Percentiles rank a stretch among this genome's conserved stretches.
These are phyloP conservation scores for Notoglanidium macrostoma DNA, from an alignment of 2,797 vertebrate species.

Conservation along the genomic window DNA sequence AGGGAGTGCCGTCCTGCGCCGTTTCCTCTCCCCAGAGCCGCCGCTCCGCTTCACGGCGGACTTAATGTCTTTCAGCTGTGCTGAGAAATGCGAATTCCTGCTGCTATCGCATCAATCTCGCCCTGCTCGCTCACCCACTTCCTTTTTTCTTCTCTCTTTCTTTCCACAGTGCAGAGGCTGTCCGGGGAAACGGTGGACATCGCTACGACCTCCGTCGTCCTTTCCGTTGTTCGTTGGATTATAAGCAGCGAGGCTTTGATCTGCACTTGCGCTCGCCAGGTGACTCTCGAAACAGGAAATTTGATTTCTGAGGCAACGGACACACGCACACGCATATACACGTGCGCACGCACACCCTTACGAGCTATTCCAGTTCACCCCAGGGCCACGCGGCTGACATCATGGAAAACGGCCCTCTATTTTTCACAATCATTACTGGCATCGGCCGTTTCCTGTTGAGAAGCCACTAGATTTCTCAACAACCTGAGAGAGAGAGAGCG, in stretches of 20 bases:
- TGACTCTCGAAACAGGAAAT: slow-evolving; percentile 52
- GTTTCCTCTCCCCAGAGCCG: slow-evolving; percentile 56
- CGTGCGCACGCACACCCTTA: background rate
- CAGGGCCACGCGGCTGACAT: slow-evolving; percentile 54
- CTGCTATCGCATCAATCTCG: slow-evolving; percentile 55
- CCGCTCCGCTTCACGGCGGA: slow-evolving; percentile 46
- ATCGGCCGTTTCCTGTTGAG: slow-evolving; percentile 53
- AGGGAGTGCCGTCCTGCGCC: slow-evolving; percentile 25
- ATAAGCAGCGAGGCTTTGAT: slow-evolving; percentile 17
- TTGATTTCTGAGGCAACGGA: slow-evolving; percentile 36
- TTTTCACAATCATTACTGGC: slow-evolving; percentile 61
- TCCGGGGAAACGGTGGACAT: background rate
- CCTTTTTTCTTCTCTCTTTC: slow-evolving; percentile 17
- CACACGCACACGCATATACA: background rate
- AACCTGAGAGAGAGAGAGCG: slow-evolving; percentile 30
- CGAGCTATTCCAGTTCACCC: slow-evolving; percentile 54
- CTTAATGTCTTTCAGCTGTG: slow-evolving; percentile 65
- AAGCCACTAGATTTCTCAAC: slow-evolving; percentile 55
- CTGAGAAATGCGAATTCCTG: slow-evolving; percentile 58
- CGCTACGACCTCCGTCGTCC: background rate
- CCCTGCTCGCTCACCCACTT: slow-evolving; percentile 30
- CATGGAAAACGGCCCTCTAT: slow-evolving; percentile 57
- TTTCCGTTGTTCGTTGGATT: slow-evolving; percentile 17
- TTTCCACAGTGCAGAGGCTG: slow-evolving; percentile 3
- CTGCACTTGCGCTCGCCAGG: slow-evolving; percentile 29